Base-by-base conservation (phyloP, 2,888 invertebrate species). In the Drepanosiphum platanoidis region DNA sequence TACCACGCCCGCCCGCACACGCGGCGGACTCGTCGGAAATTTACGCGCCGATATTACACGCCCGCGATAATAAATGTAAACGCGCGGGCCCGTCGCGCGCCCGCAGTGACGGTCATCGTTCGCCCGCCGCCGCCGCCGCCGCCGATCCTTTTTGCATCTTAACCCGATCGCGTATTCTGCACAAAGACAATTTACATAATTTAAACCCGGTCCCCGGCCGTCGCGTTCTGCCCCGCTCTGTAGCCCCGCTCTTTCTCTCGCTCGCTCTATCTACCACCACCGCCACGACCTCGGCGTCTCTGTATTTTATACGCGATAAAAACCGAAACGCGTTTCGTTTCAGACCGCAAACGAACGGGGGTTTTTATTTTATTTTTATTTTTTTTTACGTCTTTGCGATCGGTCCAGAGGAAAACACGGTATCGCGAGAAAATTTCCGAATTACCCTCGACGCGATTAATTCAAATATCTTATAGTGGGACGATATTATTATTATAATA, bases 131-230 rank as follows among this genome's bases (percentile, higher is more conserved):
- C 18, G 52, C 3, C n/a, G 78, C 42, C 77, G 58, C 39, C 22
- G 11, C 78, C 42, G 15, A 52, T 82, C 82, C 82, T 82, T 82
- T 82, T 82, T 72, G 30, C 82, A 52, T 72, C 82, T 72, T 81
- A 71, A 81, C 52, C 70, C 36, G 70, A 61, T 61, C 30, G 32
- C 42, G 64, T n/a, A 30, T 32, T 0, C 30, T 15, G 58, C 58
- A 72, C 72, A 72, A 82, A 61, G 82, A 72, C 82, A 72, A 82
- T 82, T 82, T 82, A 39, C 82, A 82, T 82, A 82, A 82, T 82
- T 72, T 72, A 72, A 61, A 82, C 70, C 32, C 71, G n/a, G 39
- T 30, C 68, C 58, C 32, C 78, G 39, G 18, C 11, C 27, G 27
- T 13, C 58, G n/a, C 46, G 27, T 11, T 18, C 61, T 22, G 27